Conservation (phyloP, 23 tunicate genomes). For the Aplidium turbinatum region DNA sequence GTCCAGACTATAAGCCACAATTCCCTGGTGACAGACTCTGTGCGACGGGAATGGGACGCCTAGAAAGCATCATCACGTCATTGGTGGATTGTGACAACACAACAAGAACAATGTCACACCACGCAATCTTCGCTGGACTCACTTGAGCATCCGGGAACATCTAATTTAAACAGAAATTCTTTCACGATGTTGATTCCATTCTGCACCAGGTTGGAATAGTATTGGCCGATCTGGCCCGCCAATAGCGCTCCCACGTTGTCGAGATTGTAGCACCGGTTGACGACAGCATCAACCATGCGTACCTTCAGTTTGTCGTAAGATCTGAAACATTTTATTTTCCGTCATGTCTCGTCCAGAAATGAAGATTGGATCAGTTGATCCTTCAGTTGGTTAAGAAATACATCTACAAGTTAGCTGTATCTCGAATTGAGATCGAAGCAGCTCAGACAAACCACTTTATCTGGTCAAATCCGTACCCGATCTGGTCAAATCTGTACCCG, state of each 20-base stretch:
- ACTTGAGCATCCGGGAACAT: conserved; percentile 22
- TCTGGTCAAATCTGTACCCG: no score
- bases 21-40: conserved; percentile 7
- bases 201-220: conserved; percentile 10
- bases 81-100: not conserved
- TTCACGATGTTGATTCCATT: conserved; percentile 6
- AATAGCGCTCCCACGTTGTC: not conserved
- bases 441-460: no score
- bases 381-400: no score
- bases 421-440: no score
- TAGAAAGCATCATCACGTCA: not conserved
- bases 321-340: no score
- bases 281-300: conserved; percentile 20
- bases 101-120: not conserved
- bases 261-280: not conserved
- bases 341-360: no score
- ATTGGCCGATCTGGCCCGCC: not conserved
- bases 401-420: no score
- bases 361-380: no score
- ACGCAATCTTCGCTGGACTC: no score
- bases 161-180: not conserved
- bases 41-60: conserved; percentile 7
- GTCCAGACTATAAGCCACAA: conserved; percentile 12
- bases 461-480: no score
- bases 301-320: conserved; percentile 1